A percentile compares a stretch with the other conserved stretches of the same genome.
phyloP scores from a whole-genome alignment of 2,888 invertebrate species.

The Callimorpha dominula region DNA sequence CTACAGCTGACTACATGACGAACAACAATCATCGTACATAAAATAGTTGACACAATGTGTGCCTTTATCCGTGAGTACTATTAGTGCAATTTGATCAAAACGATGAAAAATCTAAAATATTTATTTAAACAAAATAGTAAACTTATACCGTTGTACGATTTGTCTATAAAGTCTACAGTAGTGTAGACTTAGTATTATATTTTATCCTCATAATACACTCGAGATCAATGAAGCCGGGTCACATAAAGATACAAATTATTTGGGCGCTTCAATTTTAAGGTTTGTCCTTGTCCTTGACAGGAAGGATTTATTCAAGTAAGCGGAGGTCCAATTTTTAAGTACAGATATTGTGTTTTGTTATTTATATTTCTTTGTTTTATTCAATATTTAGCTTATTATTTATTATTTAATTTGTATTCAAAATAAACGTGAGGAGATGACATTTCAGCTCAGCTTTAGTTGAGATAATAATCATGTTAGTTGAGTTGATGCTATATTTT shows the following conservation, averaged over 20 bases:
- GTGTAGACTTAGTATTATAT: constrained; percentile 29
- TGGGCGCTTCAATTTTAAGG: constrained; percentile 59
- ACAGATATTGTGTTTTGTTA: constrained; percentile 50
- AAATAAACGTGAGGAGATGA: too few relatives aligned
- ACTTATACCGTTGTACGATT: neutral
- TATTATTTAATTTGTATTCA: constrained; percentile 8
- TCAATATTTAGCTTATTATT: neutral
- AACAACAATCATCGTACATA: too few relatives aligned
- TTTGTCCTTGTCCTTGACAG: constrained; percentile 72
- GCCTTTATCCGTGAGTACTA: too few relatives aligned
- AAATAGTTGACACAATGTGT: too few relatives aligned
- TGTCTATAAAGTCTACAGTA: too few relatives aligned
- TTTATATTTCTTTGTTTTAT: constrained; percentile 32
- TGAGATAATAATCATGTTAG: neutral
- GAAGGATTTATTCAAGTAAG: constrained; percentile 65
- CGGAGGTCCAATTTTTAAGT: constrained; percentile 56
- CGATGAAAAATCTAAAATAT: too few relatives aligned
- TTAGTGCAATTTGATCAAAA: too few relatives aligned
- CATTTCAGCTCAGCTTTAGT: neutral
- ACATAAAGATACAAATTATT: constrained; percentile 59
- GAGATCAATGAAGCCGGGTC: too few relatives aligned
- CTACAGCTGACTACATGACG: too few relatives aligned
- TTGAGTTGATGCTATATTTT: too few relatives aligned
- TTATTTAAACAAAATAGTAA: too few relatives aligned
- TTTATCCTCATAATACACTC: constrained; percentile 53